Evolutionary conservation across 2,797 vertebrate species (phyloP).

Genomic region (Ficedula albicollis): DNA sequence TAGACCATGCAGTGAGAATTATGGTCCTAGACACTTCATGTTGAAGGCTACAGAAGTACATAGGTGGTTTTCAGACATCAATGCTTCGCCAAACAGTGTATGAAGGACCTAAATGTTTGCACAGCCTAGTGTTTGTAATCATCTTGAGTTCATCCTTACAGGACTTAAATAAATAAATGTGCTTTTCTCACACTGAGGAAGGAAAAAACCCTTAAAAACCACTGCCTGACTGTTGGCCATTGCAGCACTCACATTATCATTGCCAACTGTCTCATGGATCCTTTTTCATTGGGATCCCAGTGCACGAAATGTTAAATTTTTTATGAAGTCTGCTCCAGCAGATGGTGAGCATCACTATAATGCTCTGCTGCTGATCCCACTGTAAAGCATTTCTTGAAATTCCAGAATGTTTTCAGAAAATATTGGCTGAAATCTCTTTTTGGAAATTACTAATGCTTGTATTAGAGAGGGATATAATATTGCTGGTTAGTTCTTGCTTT

Average conservation of each 20-base stretch:
- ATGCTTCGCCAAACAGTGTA: background rate
- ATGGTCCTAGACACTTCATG: background rate
- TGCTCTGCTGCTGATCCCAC: background rate
- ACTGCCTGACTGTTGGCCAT: background rate
- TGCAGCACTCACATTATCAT: background rate
- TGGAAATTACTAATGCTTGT: background rate
- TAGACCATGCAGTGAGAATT: background rate
- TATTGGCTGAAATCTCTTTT: background rate
- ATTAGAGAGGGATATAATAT: background rate
- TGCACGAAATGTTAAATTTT: background rate
- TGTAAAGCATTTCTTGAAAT: constrained; percentile 11
- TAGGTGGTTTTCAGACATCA: background rate
- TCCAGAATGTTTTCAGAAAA: background rate
- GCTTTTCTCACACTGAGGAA: background rate
- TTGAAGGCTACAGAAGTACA: background rate
- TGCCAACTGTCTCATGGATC: background rate
- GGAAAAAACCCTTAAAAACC: background rate
- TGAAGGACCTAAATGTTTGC: background rate
- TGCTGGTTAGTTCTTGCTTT: background rate
- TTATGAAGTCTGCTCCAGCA: background rate
- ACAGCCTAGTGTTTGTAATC: background rate
- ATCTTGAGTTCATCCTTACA: background rate
- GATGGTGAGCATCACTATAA: background rate
- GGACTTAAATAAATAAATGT: background rate
- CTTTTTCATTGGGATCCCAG: background rate